Conservation (phyloP, 1,140 invertebrate genomes). For the Drosophila nigromelanica region DNA sequence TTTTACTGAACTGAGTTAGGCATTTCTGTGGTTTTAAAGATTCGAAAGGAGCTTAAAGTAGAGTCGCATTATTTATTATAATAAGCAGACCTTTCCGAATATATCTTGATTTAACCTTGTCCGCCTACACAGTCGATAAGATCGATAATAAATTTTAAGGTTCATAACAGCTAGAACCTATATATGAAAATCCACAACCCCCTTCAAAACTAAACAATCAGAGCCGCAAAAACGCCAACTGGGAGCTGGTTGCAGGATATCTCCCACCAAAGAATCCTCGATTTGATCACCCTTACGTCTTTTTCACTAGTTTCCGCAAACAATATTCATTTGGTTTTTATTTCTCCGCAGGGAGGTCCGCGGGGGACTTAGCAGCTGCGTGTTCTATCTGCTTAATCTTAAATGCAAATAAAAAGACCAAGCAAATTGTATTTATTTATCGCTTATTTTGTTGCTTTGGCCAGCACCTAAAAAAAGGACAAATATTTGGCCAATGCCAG, state of each 20-base stretch:
- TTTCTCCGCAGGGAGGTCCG: slow-evolving; percentile 9
- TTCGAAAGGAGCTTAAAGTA: slow-evolving; percentile 30
- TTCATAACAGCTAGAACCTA: too few relatives aligned
- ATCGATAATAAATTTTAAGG: too few relatives aligned
- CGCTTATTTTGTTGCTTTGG: slow-evolving; percentile 73
- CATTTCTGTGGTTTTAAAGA: slow-evolving; percentile 62
- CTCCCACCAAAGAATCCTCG: too few relatives aligned
- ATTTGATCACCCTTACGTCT: too few relatives aligned
- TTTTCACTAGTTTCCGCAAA: slow-evolving; percentile 20
- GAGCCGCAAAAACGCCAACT: too few relatives aligned
- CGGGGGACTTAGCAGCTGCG: slow-evolving; percentile 32
- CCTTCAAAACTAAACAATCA: too few relatives aligned
- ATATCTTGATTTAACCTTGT: too few relatives aligned
- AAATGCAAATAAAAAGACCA: slow-evolving; percentile 74
- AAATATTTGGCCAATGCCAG: slow-evolving; percentile 75
- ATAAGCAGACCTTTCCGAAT: too few relatives aligned
- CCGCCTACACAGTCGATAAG: too few relatives aligned
- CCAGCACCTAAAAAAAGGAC: slow-evolving; percentile 57
- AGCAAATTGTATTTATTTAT: slow-evolving; percentile 81
- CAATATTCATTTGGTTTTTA: slow-evolving; percentile 31
- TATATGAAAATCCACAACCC: too few relatives aligned
- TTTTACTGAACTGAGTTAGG: slow-evolving; percentile 2
- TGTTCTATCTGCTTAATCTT: slow-evolving; percentile 74
- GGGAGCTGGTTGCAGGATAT: too few relatives aligned
- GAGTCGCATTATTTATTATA: slow-evolving; percentile 2